Conservation (phyloP, 2,797 vertebrate species). For the Rhadinocentrus ornatus region DNA sequence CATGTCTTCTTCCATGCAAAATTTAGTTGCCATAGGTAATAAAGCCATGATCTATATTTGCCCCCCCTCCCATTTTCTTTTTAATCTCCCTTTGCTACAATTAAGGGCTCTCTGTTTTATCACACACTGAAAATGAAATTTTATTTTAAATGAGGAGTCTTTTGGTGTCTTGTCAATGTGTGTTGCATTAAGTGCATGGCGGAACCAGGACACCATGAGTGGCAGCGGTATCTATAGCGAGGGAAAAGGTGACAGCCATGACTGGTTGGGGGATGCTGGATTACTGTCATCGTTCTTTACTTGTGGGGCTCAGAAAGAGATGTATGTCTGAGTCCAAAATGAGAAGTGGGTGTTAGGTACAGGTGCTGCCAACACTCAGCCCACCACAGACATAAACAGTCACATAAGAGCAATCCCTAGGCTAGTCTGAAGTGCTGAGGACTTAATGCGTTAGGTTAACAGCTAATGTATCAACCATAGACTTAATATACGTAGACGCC, state of each 20-base stretch:
- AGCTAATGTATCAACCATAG: too few relatives aligned
- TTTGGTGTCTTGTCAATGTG: constrained; percentile 62
- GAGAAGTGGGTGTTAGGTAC: constrained; percentile 55
- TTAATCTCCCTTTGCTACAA: constrained; percentile 70
- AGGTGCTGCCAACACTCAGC: constrained; percentile 66
- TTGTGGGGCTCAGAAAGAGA: constrained; percentile 30
- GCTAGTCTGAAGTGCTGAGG: constrained; percentile 18
- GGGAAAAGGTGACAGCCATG: constrained; percentile 70
- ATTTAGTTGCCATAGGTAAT: constrained; percentile 72
- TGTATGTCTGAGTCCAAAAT: constrained; percentile 29
- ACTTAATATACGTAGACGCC: too few relatives aligned
- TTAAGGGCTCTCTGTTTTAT: constrained; percentile 66
- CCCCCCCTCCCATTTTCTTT: constrained; percentile 35
- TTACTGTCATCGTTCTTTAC: constrained; percentile 67
- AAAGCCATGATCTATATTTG: constrained; percentile 71
- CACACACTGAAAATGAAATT: constrained; percentile 65
- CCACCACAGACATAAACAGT: constrained; percentile 37
- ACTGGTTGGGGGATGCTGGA: constrained; percentile 65
- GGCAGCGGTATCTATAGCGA: constrained; percentile 52
- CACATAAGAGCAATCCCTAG: constrained; percentile 13
- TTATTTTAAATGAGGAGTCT: constrained; percentile 64
- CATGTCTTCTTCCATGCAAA: constrained; percentile 48
- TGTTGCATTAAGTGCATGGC: constrained; percentile 50
- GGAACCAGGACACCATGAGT: constrained; percentile 44
- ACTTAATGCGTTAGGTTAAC: constrained; percentile 6